A percentile compares a stretch with the other conserved stretches of the same genome.
Evolutionary conservation across 2,888 invertebrate species (phyloP).

Genomic region (Synergus umbraculus): DNA sequence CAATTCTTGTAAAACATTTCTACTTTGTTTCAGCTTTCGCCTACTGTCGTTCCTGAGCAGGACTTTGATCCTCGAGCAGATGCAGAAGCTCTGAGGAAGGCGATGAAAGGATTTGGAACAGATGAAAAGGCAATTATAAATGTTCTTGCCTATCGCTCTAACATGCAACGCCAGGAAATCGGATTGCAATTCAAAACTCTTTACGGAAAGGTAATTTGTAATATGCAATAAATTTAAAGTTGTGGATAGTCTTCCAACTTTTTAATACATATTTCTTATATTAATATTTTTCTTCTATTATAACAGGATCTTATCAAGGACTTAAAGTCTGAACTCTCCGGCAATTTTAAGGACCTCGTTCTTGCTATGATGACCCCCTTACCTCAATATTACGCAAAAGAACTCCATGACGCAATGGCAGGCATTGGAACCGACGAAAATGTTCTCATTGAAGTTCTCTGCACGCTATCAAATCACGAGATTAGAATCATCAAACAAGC

Average conservation of each 20-base stretch:
- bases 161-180: slow-evolving; percentile 81
- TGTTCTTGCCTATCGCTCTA: slow-evolving; percentile 81
- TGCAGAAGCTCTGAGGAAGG: slow-evolving; percentile 79
- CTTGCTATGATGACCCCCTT: slow-evolving; percentile 80
- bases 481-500: slow-evolving; percentile 78
- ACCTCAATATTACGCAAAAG: slow-evolving; percentile 80
- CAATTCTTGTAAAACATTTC: slow-evolving; percentile 10
- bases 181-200: slow-evolving; percentile 81
- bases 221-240: no score
- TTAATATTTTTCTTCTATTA: slow-evolving; percentile 26
- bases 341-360: slow-evolving; percentile 80
- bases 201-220: slow-evolving; percentile 80
- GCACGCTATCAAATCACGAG: slow-evolving; percentile 80
- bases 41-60: slow-evolving; percentile 76
- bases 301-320: slow-evolving; percentile 78
- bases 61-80: slow-evolving; percentile 78
- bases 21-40: slow-evolving; percentile 71
- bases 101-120: slow-evolving; percentile 82
- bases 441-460: slow-evolving; percentile 81
- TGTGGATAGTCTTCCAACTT: no score
- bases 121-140: slow-evolving; percentile 82
- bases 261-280: no score
- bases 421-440: slow-evolving; percentile 81
- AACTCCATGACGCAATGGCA: slow-evolving; percentile 80
- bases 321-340: slow-evolving; percentile 80